A percentile compares a stretch with the other conserved stretches of the same genome.
Evolutionary conservation across 2,888 invertebrate genomes (phyloP).

Genomic region (Hoplodrina ambigua): DNA sequence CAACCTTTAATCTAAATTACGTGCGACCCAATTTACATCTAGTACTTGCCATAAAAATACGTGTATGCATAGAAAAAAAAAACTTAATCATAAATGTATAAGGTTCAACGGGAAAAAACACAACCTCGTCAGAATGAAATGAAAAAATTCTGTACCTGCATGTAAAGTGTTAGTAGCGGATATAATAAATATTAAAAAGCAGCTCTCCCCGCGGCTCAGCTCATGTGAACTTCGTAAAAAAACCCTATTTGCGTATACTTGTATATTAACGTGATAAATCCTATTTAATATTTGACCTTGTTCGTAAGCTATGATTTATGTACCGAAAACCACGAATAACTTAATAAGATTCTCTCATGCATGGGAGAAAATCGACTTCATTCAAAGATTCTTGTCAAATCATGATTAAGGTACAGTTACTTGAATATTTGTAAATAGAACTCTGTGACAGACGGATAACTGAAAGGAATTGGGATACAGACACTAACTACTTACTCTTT

Average conservation of each 20-base stretch:
- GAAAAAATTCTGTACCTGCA: slow-evolving; percentile 35
- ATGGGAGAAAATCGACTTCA: too few relatives aligned
- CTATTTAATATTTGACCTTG: slow-evolving; percentile 25
- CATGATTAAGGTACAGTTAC: too few relatives aligned
- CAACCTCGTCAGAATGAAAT: slow-evolving; percentile 27
- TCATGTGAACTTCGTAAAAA: slow-evolving; percentile 22
- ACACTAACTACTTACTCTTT: too few relatives aligned
- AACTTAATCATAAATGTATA: slow-evolving; percentile 32
- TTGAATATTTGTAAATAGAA: too few relatives aligned
- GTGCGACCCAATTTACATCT: slow-evolving; percentile 1
- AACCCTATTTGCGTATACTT: slow-evolving; percentile 16
- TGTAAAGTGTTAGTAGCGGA: slow-evolving; percentile 41
- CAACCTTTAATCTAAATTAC: neutral
- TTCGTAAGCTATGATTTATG: slow-evolving; percentile 16
- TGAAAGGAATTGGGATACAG: too few relatives aligned
- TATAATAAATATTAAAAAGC: slow-evolving; percentile 54
- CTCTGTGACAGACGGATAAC: too few relatives aligned
- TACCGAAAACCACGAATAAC: slow-evolving; percentile 6
- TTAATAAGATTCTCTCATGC: neutral
- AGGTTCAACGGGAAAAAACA: slow-evolving; percentile 21
- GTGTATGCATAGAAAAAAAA: slow-evolving; percentile 18
- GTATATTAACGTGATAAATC: slow-evolving; percentile 44
- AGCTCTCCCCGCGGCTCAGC: slow-evolving; percentile 28
- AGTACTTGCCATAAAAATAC: slow-evolving; percentile 3
- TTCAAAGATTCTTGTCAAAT: too few relatives aligned